Evolutionary conservation across 1,140 invertebrate species (phyloP).

Genomic region (Gryllus bimaculatus): DNA sequence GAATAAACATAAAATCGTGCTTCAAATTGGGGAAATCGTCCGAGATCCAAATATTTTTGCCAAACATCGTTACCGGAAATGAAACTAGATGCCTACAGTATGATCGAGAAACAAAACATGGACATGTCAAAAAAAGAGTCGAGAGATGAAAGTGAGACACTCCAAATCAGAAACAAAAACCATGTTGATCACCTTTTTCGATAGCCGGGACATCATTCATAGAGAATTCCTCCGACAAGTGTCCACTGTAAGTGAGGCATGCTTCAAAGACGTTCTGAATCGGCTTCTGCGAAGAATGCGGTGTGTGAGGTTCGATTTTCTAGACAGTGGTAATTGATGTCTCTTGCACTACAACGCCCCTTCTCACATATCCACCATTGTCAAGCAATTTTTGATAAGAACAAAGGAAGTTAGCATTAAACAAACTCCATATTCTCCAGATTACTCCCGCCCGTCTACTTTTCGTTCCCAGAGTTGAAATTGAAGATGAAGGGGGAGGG

Average conservation of each 20-base stretch:
- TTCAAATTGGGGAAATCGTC: too few relatives aligned
- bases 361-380: background rate
- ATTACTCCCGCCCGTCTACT: background rate
- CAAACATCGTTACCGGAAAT: too few relatives aligned
- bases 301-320: background rate
- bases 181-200: background rate
- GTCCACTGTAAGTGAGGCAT: background rate
- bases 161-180: background rate
- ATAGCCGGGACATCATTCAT: background rate
- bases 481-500: background rate
- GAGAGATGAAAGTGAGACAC: background rate
- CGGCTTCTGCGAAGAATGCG: background rate
- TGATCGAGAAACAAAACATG: background rate
- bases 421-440: background rate
- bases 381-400: background rate
- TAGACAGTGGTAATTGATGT: background rate
- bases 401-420: background rate
- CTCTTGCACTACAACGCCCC: background rate
- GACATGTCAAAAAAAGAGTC: background rate
- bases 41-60: too few relatives aligned
- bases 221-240: background rate
- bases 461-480: background rate
- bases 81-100: too few relatives aligned
- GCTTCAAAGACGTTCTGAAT: background rate
- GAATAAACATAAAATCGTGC: too few relatives aligned